These are phyloP conservation scores for Smittia aterrima DNA, from an alignment of 2,888 invertebrate genomes.

Conservation along the genomic window DNA sequence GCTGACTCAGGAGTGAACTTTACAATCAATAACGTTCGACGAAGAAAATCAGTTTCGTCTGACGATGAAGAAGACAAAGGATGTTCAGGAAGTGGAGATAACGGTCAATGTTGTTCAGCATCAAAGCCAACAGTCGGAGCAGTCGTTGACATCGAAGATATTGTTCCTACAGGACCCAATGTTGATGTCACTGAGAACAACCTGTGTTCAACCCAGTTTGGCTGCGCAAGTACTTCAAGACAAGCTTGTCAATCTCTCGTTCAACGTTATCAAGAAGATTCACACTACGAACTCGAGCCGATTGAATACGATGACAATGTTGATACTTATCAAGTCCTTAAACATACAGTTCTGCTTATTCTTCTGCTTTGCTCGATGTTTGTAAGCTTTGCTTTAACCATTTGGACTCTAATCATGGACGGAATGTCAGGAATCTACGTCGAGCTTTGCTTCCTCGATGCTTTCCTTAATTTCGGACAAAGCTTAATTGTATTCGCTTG, in stretches of 20 bases:
- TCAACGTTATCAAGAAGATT: conserved; percentile 57
- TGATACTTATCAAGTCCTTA: conserved; percentile 69
- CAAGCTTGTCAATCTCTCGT: conserved; percentile 57
- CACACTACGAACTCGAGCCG: conserved; percentile 56
- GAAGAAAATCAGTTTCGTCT: conserved; percentile 50
- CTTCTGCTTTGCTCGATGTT: conserved; percentile 82
- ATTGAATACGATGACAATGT: conserved; percentile 57
- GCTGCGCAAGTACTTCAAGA: conserved; percentile 56
- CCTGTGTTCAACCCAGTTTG: conserved; percentile 57
- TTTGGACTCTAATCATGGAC: conserved; percentile 79
- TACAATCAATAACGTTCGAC: conserved; percentile 43
- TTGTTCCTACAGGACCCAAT: conserved; percentile 48
- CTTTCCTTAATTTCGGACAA: conserved; percentile 86
- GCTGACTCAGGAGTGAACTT: conserved; percentile 44
- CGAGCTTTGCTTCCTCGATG: conserved; percentile 89
- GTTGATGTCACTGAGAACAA: conserved; percentile 30
- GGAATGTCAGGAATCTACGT: conserved; percentile 86
- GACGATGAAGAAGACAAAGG: conserved; percentile 49
- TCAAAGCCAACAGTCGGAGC: conserved; percentile 44
- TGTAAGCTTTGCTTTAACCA: conserved; percentile 77
- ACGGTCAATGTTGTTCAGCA: conserved; percentile 44
- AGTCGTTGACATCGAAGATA: conserved; percentile 66
- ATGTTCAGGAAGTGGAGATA: conserved; percentile 48
- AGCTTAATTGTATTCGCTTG: conserved; percentile 80
- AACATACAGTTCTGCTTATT: conserved; percentile 79